Evolutionary conservation across 2,888 invertebrate genomes (phyloP).

Genomic region (Stenurella melanura): DNA sequence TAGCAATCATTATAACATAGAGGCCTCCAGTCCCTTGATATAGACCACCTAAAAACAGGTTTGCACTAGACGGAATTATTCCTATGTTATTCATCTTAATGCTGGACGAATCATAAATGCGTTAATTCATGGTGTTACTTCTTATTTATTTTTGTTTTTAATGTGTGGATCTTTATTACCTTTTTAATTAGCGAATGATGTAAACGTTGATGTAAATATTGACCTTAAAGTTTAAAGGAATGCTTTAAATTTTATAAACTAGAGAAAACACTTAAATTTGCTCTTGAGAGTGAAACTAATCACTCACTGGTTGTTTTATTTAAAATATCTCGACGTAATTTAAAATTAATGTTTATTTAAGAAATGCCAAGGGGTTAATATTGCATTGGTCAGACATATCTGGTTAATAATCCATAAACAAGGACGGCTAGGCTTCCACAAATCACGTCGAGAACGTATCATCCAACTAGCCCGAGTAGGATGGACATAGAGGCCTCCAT

Average conservation of each 20-base stretch:
- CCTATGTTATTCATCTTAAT: not conserved
- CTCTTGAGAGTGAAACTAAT: not conserved
- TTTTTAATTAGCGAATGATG: conserved; percentile 4
- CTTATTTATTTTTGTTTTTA: conserved; percentile 17
- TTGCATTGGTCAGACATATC: too few relatives aligned
- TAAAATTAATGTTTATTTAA: too few relatives aligned
- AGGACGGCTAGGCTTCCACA: too few relatives aligned
- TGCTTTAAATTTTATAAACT: not conserved
- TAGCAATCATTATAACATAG: not conserved
- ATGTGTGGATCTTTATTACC: conserved; percentile 1
- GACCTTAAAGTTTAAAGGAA: conserved; percentile 16
- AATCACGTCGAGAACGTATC: too few relatives aligned
- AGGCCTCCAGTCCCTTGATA: not conserved
- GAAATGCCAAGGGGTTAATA: too few relatives aligned
- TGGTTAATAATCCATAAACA: too few relatives aligned
- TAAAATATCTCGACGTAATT: not conserved
- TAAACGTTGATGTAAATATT: conserved; percentile 14
- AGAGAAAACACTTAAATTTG: conserved; percentile 3
- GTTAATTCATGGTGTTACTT: not conserved
- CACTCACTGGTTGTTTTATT: not conserved
- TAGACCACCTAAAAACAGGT: not conserved
- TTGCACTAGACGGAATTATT: not conserved
- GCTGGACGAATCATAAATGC: not conserved
- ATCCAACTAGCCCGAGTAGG: too few relatives aligned
- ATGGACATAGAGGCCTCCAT: too few relatives aligned